Evolutionary conservation across 2,113 vertebrate species (phyloP), one percentile per base, ranked within the genome.

Genomic region (human (Homo sapiens)): DNA sequence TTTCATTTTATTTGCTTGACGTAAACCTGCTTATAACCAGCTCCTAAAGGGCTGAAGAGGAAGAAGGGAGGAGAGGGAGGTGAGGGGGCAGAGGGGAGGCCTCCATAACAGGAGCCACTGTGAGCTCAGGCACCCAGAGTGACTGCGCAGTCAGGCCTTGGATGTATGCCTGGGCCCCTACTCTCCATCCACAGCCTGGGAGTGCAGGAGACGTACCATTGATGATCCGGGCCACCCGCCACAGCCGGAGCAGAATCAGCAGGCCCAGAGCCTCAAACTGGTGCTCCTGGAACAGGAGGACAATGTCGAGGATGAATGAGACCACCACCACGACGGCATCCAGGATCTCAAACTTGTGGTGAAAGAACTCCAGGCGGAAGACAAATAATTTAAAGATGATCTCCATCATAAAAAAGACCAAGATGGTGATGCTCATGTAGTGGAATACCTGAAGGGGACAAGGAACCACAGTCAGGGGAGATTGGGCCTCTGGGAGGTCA

Each of bases 261-360:
- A 99, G 98, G 52, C 99, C 99, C 0, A 99, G 98, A 0, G 99
- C 99, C 48, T 99, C 99, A 0, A 99, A 99, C 66, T 98, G 98
- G 0, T 99, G 99, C 97, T 99, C 99, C 1, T 92, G 97, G 97
- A 99, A 99, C 92, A 99, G 82, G 95, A 99, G 99, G 78, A 99
- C 97, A 0, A 99, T 8, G 80, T 99, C 99, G 0, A 99, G 97
- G 87, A 99, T 70, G 50, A 99, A 99, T 0, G 99, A 99, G 70
- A 99, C 95, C 0, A 99, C 18, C 25, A 99, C 99, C 6, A 99
- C 99, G 0, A 99, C 0, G 11, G 98, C 98, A 0, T 99, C 99
- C 98, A 99, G 99, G 97, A 99, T 99, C 88, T 99, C 99, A 1
- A 99, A 99, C 98, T 99, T 99, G 98, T 99, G 99, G 16, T 99